A percentile compares a stretch with the other conserved stretches of the same genome.
These are phyloP conservation scores for Promerops cafer DNA, from an alignment of 2,113 vertebrate species.

Conservation along the genomic window DNA sequence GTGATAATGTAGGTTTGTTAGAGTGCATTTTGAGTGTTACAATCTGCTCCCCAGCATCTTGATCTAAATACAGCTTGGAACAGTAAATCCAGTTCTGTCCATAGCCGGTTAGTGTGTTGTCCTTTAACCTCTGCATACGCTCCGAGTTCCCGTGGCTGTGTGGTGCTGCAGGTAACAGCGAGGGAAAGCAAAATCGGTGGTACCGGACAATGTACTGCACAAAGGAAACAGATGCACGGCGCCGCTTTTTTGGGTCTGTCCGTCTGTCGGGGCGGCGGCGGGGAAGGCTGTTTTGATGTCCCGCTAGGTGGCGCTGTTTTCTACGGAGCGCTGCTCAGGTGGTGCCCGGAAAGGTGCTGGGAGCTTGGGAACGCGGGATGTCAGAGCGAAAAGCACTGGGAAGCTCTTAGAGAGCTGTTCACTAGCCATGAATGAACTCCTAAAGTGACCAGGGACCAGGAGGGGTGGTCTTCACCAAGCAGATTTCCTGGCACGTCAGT, in stretches of 20 bases:
- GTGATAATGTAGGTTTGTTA: not conserved
- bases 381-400: not conserved
- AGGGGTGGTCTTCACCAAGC: not conserved
- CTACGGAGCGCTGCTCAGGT: accelerated
- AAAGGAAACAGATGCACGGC: not conserved
- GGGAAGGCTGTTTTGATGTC: not conserved
- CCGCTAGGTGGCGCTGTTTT: not conserved
- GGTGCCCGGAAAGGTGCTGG: not conserved
- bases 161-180: not conserved
- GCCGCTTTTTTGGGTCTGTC: not conserved
- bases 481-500: not conserved
- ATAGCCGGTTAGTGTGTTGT: not conserved
- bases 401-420: not conserved
- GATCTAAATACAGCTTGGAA: not conserved
- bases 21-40: not conserved
- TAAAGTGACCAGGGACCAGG: not conserved
- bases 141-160: not conserved
- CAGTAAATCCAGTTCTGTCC: not conserved
- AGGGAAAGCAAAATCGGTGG: not conserved
- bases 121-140: accelerated
- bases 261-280: accelerated
- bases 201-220: accelerated
- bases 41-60: accelerated
- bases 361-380: not conserved
- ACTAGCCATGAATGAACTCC: not conserved